phyloP scores from a whole-genome alignment of 2,113 vertebrate genomes.

The Sardina pilchardus region DNA sequence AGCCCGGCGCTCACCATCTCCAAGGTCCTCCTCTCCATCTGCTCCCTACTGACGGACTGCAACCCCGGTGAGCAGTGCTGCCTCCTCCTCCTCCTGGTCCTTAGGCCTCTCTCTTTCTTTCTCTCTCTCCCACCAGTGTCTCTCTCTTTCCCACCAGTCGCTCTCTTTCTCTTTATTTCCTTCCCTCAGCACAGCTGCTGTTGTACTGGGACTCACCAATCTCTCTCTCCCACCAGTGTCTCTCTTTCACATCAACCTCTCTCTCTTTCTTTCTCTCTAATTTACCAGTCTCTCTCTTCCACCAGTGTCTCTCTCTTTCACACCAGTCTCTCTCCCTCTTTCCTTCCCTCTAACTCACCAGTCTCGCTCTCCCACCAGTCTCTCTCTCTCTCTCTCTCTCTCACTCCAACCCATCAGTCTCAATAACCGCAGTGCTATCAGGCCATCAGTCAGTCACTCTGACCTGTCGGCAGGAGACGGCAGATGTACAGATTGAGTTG shows the following conservation, averaged over 20 bases:
- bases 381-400: background rate
- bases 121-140: background rate
- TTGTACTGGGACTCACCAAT: too few species aligned
- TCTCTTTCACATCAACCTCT: too few species aligned
- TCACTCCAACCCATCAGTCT: background rate
- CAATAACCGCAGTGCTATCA: background rate
- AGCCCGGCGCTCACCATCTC: slow-evolving; percentile 92
- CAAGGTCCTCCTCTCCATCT: slow-evolving; percentile 92
- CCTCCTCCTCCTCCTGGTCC: background rate
- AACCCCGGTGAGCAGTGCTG: slow-evolving; percentile 79
- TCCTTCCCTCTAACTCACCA: too few species aligned
- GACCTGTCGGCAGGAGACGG: background rate
- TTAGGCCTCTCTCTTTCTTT: slow-evolving; percentile 7
- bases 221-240: background rate
- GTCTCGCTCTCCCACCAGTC: background rate
- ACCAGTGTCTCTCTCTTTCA: background rate
- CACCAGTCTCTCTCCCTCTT: background rate
- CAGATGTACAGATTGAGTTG: background rate
- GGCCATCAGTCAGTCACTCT: slow-evolving; percentile 12
- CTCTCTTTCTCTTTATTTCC: background rate
- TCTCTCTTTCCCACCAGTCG: background rate
- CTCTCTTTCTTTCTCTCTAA: background rate
- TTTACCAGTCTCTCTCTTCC: background rate
- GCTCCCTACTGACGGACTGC: slow-evolving; percentile 92
- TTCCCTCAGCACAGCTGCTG: too few species aligned